phyloP scores from a whole-genome alignment of 2,888 invertebrate species.

The Epistrophella euchroma region DNA sequence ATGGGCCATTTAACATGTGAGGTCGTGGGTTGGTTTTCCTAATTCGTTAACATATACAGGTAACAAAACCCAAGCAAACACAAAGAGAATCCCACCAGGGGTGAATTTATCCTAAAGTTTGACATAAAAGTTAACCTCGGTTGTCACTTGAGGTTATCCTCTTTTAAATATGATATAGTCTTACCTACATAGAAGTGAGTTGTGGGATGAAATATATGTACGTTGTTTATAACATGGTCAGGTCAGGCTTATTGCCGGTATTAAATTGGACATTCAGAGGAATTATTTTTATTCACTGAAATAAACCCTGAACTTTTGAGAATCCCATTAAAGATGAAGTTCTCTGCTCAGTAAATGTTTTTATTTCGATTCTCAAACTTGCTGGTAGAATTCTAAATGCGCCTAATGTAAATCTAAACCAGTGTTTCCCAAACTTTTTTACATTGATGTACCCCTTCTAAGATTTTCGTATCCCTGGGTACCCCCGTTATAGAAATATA shows the following conservation, averaged over 20 bases:
- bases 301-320: too few species aligned
- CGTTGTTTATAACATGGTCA: constrained; percentile 37
- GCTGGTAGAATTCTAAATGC: too few species aligned
- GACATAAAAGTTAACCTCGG: constrained; percentile 67
- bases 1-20: constrained; percentile 71
- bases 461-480: too few species aligned
- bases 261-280: too few species aligned
- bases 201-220: constrained; percentile 36
- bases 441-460: too few species aligned
- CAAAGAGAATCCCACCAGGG: constrained; percentile 11
- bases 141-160: constrained; percentile 74
- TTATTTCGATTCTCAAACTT: too few species aligned
- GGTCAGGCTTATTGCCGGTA: constrained; percentile 39
- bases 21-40: constrained; percentile 25
- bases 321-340: too few species aligned
- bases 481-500: too few species aligned
- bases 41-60: constrained; percentile 53
- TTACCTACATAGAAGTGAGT: constrained; percentile 21
- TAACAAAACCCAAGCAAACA: constrained; percentile 36
- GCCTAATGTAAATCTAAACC: too few species aligned
- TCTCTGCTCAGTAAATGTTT: too few species aligned
- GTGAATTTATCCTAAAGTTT: constrained; percentile 54
- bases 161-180: constrained; percentile 56
- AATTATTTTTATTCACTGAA: too few species aligned
- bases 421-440: too few species aligned